phyloP scores from a whole-genome alignment of 2,888 invertebrate genomes.

The Hoplodrina ambigua region DNA sequence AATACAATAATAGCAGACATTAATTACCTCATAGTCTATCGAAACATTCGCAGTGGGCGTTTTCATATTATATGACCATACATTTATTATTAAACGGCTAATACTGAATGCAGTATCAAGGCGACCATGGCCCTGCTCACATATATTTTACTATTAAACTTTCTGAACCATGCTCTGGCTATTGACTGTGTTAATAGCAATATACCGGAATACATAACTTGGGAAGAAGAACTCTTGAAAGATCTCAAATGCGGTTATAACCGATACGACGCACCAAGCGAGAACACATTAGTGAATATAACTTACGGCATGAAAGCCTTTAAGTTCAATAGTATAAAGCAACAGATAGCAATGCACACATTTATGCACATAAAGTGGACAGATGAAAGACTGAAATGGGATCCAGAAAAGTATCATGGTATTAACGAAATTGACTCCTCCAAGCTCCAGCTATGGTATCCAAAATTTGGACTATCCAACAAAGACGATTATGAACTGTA shows the following conservation, averaged over 20 bases:
- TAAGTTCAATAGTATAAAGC: constrained; percentile 60
- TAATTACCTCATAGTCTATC: not conserved
- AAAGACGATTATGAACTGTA: not conserved
- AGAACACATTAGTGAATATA: constrained; percentile 44
- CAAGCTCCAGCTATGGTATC: constrained; percentile 61
- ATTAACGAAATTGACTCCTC: constrained; percentile 40
- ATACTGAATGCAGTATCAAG: constrained; percentile 28
- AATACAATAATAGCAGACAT: not conserved
- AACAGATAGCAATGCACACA: constrained; percentile 61
- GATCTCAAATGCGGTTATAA: constrained; percentile 37
- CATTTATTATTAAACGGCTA: no score
- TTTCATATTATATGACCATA: constrained; percentile 15
- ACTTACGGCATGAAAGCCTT: constrained; percentile 65
- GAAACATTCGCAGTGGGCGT: constrained; percentile 42
- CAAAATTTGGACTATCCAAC: constrained; percentile 62
- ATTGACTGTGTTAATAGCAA: constrained; percentile 30
- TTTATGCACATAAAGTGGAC: constrained; percentile 59
- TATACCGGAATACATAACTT: constrained; percentile 39
- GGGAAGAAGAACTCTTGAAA: constrained; percentile 58
- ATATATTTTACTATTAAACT: constrained; percentile 25
- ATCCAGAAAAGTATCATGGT: constrained; percentile 64
- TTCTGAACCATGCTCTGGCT: constrained; percentile 8
- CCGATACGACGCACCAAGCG: constrained; percentile 8
- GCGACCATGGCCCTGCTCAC: constrained; percentile 43
- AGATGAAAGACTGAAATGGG: constrained; percentile 69